Percentiles rank a stretch among this genome's conserved stretches.
phyloP scores from a whole-genome alignment of 2,797 vertebrate genomes.

The Tarsius wallacei region DNA sequence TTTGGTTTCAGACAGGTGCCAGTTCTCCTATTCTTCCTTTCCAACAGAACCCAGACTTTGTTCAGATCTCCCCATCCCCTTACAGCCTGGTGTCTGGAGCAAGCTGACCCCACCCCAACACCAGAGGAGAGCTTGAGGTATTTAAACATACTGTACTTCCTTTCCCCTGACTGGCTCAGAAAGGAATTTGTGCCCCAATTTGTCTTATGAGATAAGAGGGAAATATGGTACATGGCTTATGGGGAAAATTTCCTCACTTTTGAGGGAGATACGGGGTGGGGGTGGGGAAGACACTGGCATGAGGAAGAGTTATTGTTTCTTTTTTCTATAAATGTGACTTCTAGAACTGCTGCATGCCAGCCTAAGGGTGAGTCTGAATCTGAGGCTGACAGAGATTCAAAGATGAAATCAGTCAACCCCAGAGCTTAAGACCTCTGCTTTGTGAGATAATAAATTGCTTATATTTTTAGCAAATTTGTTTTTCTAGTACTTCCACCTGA shows the following conservation, averaged over 20 bases:
- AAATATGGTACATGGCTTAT: background rate
- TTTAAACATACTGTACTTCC: too few relatives aligned
- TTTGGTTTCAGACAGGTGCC: background rate
- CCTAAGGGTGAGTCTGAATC: background rate
- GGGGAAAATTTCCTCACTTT: background rate
- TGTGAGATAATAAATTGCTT: slow-evolving; percentile 17
- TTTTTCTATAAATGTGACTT: background rate
- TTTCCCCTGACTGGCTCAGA: background rate
- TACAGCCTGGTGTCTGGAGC: background rate
- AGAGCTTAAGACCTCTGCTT: background rate
- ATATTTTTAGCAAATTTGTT: slow-evolving; percentile 13
- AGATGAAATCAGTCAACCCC: background rate
- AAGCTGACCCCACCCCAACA: background rate
- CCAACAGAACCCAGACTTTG: background rate
- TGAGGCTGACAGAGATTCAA: background rate
- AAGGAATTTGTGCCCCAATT: background rate
- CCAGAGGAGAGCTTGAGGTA: background rate
- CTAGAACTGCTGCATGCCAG: too few relatives aligned
- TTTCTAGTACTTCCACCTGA: too few relatives aligned
- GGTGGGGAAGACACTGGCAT: too few relatives aligned
- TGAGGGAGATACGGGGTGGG: background rate
- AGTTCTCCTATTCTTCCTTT: background rate
- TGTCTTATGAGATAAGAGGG: background rate
- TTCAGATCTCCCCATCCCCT: background rate
- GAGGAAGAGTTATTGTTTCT: background rate